Evolutionary conservation across 2,113 vertebrate species (phyloP), one percentile per base, ranked within the genome.

Genomic region (Cheirogaleus medius): DNA sequence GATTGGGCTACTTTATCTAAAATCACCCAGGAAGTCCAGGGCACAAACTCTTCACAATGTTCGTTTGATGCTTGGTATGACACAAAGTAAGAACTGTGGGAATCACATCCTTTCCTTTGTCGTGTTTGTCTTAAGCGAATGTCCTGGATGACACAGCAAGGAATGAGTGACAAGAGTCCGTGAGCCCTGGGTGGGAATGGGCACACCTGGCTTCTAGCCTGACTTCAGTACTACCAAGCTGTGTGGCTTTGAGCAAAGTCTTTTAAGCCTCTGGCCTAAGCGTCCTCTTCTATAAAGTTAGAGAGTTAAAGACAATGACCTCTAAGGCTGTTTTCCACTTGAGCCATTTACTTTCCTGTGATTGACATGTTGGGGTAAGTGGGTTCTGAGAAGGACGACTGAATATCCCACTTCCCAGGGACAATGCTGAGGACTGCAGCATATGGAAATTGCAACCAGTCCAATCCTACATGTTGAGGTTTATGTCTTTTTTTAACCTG

Each of bases 171-270:
- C 20, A 29, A n/a, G 25, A n/a, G 39, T 37, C 5, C 0, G 1
- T 39, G 13, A 21, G 20, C 10, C 49, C 23, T 49, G 39, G 90
- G 94, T 95, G 90, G 84, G 92, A 71, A 52, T 0, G 9, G 20
- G 25, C 71, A 42, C 39, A 13, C 21, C 68, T n/a, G 52, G 71
- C 49, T 20, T 97, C 87, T 85, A 78, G 95, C 94, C 97, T 13
- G 32, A 66, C 44, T 29, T 6, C 10, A 25, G 20, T 23, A 14
- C 1, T 18, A n/a, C 37, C n/a, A 32, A 32, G 27, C 14, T 37
- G 0, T 8, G 8, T 4, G 58, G 21, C 32, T 74, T 37, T 7
- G 5, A 69, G 49, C 8, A 68, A 78, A 83, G 29, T 27, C 56
- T 49, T 68, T 21, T 17, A 83, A 39, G 8, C 27, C 21, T 74